phyloP scores from a whole-genome alignment of 2,797 vertebrate genomes.

The Decapterus maruadsi region DNA sequence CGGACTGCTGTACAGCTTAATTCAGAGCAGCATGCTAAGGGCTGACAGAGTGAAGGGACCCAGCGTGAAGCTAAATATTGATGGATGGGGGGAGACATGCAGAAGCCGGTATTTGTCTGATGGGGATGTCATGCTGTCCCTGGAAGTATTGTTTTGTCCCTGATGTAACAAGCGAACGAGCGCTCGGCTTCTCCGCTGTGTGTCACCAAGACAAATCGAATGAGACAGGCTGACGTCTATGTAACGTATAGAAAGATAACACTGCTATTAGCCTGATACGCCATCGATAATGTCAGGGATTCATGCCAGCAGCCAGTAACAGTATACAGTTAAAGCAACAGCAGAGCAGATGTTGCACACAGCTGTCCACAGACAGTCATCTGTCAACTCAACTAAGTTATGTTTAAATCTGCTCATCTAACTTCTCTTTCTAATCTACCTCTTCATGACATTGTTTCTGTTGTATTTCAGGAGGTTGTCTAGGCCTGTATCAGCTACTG shows the following conservation, averaged over 20 bases:
- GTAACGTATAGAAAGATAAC: slow-evolving; percentile 17
- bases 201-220: slow-evolving; percentile 26
- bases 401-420: too few species aligned
- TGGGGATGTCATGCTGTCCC: slow-evolving; percentile 48
- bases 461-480: too few species aligned
- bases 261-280: slow-evolving; percentile 14
- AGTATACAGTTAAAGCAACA: too few species aligned
- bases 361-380: too few species aligned
- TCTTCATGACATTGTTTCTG: too few species aligned
- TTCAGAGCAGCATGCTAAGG: slow-evolving; percentile 58
- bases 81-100: slow-evolving; percentile 36
- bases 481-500: too few species aligned
- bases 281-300: slow-evolving; percentile 4
- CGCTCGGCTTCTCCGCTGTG: slow-evolving; percentile 16
- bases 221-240: slow-evolving; percentile 19
- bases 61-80: slow-evolving; percentile 51
- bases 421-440: too few species aligned
- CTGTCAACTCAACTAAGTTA: too few species aligned
- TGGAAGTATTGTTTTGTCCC: slow-evolving; percentile 49
- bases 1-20: slow-evolving; percentile 59
- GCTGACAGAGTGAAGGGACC: slow-evolving; percentile 45
- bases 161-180: slow-evolving; percentile 21
- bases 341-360: too few species aligned
- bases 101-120: slow-evolving; percentile 33
- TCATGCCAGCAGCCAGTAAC: background rate